phyloP scores from a whole-genome alignment of 2,113 vertebrate species.

The Mesoclemmys tuberculata region DNA sequence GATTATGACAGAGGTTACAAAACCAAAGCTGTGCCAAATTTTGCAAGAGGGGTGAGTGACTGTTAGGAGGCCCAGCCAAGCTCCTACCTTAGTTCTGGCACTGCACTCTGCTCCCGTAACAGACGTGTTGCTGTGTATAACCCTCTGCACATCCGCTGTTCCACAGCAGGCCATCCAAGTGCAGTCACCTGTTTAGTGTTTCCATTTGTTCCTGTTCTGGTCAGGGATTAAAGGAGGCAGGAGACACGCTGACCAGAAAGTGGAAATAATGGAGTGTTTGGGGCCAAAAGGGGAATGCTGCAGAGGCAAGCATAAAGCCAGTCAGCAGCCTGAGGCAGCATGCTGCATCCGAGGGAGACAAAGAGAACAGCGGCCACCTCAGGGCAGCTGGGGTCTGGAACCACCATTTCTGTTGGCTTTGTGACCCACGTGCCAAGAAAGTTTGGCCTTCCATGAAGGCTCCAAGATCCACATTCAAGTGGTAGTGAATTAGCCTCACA shows the following conservation, averaged over 20 bases:
- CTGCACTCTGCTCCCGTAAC: not conserved
- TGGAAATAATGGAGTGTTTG: not conserved
- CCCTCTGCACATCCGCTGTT: not conserved
- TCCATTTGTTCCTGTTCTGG: not conserved
- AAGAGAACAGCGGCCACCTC: not conserved
- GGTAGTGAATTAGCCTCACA: not conserved
- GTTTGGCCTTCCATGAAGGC: not conserved
- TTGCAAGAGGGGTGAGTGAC: not conserved
- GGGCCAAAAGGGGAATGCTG: not conserved
- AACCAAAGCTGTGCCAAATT: fast-evolving
- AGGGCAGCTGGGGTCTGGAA: not conserved
- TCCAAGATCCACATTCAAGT: not conserved
- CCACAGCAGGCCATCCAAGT: not conserved
- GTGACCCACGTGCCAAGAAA: not conserved
- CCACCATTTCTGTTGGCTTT: not conserved
- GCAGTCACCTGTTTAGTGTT: not conserved
- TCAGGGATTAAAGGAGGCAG: not conserved
- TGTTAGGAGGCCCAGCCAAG: not conserved
- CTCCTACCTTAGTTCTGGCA: not conserved
- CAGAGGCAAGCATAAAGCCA: not conserved
- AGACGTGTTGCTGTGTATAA: not conserved
- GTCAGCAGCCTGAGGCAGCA: not conserved
- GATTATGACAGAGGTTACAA: not conserved
- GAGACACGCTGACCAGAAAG: not conserved
- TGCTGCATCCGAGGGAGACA: not conserved